Conservation (phyloP, 2,797 vertebrate species). For the Halcyon smyrnensis region DNA sequence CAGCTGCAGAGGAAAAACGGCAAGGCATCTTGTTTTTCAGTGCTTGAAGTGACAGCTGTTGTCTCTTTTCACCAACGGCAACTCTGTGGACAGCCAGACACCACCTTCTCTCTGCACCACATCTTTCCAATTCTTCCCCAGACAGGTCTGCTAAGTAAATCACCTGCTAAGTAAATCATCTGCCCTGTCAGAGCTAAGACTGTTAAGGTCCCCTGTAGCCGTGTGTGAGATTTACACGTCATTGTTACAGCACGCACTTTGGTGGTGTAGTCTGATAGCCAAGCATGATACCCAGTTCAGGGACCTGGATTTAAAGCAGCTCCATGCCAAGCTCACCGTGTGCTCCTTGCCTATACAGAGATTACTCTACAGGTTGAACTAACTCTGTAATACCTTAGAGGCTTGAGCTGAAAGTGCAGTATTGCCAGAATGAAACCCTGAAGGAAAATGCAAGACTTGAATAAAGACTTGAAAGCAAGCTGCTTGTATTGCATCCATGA, state of each 20-base stretch:
- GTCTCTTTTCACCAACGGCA: neutral
- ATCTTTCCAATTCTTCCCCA: neutral
- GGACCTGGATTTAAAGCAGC: neutral
- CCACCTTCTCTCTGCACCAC: neutral
- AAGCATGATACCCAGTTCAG: neutral
- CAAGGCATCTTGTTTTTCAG: neutral
- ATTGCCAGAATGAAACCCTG: neutral
- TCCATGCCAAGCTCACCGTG: neutral
- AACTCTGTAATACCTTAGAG: constrained; percentile 1
- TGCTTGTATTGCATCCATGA: neutral
- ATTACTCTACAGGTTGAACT: neutral
- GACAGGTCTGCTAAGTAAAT: neutral
- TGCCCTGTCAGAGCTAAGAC: neutral
- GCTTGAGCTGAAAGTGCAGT: constrained; percentile 3
- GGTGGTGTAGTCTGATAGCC: neutral
- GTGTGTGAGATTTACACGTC: neutral
- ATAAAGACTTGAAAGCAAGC: neutral
- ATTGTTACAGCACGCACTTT: neutral
- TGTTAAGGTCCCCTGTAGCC: too few relatives aligned
- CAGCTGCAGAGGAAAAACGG: neutral
- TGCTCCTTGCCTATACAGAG: neutral
- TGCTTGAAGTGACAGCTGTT: neutral
- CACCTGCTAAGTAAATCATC: neutral
- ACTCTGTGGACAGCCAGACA: neutral
- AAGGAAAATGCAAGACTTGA: constrained; percentile 26